Evolutionary conservation across 2,797 vertebrate species (phyloP), one percentile per base, ranked within the genome.

Genomic region (Brachyalestes nurse): DNA sequence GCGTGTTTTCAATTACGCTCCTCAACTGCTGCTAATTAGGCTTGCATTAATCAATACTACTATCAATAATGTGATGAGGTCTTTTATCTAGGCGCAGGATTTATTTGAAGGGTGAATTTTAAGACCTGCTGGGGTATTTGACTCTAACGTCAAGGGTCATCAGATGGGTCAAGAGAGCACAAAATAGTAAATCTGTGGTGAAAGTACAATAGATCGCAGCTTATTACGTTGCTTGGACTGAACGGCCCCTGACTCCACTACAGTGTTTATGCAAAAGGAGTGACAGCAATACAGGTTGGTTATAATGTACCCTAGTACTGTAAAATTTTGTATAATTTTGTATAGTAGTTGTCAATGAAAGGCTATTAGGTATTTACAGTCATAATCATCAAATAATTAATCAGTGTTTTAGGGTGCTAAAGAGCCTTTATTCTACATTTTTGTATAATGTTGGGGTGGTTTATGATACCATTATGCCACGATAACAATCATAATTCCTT

Each of bases 21-120:
- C 87, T 93, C 89, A 93, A 91, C 89, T 75, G 85, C 90, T 87
- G 89, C 82, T 91, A 92, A 94, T 95, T 94, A 91, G 89, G 87
- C 91, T 91, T 91, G 93, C 93, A 94, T 93, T 91, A 94, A 95
- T 96, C 94, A 90, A 95, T 95, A 92, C 84, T 88, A 86, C 81
- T 88, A 92, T 93, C 90, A 93, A 92, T 90, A 92, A 75, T 86
- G 90, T 88, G 90, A 90, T 92, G 91, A 89, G 81, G 74, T 82
- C 79, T 86, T 91, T 93, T 92, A 90, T 89, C 90, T 88, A 83
- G 78, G 70, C 77, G 47, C 57, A 85, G 78, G 80, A 95, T 94
- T 94, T 93, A 92, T 95, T 92, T 92, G 91, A 90, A 85, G 88
- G 60, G 89, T 88, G 89, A 89, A 92, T 92, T 92, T 95, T 93